Percentiles rank a stretch among this genome's conserved stretches.
These are phyloP conservation scores for Trinectes maculatus DNA, from an alignment of 2,113 vertebrate genomes.

Conservation along the genomic window DNA sequence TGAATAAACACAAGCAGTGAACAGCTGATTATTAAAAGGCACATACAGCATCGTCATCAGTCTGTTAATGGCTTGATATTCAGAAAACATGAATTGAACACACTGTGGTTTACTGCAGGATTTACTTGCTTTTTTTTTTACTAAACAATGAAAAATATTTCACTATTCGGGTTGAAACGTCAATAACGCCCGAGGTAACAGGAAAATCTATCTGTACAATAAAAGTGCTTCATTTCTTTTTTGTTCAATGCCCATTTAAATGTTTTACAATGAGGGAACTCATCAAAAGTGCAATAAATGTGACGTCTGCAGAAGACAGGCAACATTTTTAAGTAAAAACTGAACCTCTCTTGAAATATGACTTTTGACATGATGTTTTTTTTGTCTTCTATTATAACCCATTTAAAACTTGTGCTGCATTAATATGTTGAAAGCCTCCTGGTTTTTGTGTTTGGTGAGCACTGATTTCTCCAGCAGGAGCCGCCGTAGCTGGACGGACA, in stretches of 20 bases:
- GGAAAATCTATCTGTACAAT: constrained; percentile 44
- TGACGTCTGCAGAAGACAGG: too few relatives aligned
- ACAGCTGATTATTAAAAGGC: constrained; percentile 11
- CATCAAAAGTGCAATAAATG: constrained; percentile 62
- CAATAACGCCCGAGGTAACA: constrained; percentile 9
- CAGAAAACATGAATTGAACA: constrained; percentile 12
- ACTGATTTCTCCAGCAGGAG: constrained; percentile 88
- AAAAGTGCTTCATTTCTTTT: constrained; percentile 64
- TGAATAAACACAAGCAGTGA: constrained; percentile 43
- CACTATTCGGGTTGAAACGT: constrained; percentile 5
- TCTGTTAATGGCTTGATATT: constrained; percentile 49
- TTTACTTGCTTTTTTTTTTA: constrained; percentile 9
- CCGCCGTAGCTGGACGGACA: constrained; percentile 87
- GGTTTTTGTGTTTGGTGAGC: constrained; percentile 65
- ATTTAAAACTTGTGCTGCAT: not conserved
- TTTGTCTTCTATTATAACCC: not conserved
- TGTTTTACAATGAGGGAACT: constrained; percentile 12
- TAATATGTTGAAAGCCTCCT: constrained; percentile 78
- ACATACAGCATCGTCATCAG: not conserved
- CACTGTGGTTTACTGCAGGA: not conserved
- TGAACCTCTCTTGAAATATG: not conserved
- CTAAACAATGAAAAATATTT: not conserved
- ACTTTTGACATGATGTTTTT: too few relatives aligned
- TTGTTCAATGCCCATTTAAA: constrained; percentile 16
- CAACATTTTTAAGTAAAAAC: too few relatives aligned